Evolutionary conservation across 2,888 invertebrate genomes (phyloP).

Genomic region (Nephrotoma appendiculata): DNA sequence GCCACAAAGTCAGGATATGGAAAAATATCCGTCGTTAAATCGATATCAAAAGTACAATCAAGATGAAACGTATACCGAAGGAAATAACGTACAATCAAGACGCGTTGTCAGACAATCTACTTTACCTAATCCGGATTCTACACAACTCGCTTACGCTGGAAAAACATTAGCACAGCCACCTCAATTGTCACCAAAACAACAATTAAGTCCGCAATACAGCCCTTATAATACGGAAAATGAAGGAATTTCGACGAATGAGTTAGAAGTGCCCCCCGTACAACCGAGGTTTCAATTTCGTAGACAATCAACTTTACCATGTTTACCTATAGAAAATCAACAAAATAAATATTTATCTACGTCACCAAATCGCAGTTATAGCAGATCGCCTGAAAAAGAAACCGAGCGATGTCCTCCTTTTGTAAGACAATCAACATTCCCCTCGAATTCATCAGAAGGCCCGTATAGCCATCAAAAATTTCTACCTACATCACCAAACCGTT

Average conservation of each 20-base stretch:
- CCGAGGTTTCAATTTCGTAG: constrained; percentile 21
- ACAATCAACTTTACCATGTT: constrained; percentile 29
- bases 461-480: constrained; percentile 21
- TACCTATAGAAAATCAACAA: constrained; percentile 14
- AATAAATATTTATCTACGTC: constrained; percentile 27
- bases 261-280: neutral
- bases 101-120: constrained; percentile 30
- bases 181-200: constrained; percentile 27
- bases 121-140: constrained; percentile 21
- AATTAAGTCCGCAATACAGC: constrained; percentile 13
- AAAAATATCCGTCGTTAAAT: constrained; percentile 23
- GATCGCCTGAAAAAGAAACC: constrained; percentile 29
- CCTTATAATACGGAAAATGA: constrained; percentile 14
- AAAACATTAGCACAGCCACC: constrained; percentile 13
- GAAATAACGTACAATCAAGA: constrained; percentile 14
- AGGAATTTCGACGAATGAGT: constrained; percentile 4
- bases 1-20: constrained; percentile 35
- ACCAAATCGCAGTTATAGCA: constrained; percentile 27
- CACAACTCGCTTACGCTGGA: constrained; percentile 25
- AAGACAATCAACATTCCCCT: constrained; percentile 29
- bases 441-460: constrained; percentile 15
- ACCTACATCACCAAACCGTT: constrained; percentile 24
- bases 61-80: neutral
- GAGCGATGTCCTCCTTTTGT: constrained; percentile 27
- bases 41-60: constrained; percentile 18